These are phyloP conservation scores for Thamnophis sirtalis DNA, from an alignment of 2,113 vertebrate species.

Conservation along the genomic window DNA sequence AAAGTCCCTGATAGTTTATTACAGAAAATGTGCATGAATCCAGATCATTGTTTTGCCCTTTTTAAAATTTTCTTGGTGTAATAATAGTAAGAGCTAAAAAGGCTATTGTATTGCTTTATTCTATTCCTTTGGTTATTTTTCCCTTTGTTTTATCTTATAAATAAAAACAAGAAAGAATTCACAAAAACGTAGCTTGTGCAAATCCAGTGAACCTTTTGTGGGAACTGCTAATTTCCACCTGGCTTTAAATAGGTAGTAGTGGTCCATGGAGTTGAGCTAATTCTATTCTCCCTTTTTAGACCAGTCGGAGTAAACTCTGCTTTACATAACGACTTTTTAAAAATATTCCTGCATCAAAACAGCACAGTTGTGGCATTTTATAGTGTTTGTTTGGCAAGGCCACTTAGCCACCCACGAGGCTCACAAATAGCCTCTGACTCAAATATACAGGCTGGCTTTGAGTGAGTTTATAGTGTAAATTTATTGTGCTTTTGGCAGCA, in stretches of 20 bases:
- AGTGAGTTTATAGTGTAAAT: slow-evolving; percentile 16
- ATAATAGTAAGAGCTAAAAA: neutral
- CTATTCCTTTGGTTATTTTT: neutral
- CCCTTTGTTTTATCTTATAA: neutral
- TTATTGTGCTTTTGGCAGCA: slow-evolving; percentile 28
- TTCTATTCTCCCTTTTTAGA: neutral
- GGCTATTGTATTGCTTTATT: neutral
- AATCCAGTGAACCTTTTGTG: neutral
- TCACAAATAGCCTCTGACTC: slow-evolving; percentile 59
- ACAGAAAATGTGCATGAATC: neutral
- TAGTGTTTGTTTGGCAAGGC: slow-evolving; percentile 10
- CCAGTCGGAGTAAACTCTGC: neutral
- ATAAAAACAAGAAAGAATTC: neutral
- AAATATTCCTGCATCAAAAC: neutral
- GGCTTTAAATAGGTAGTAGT: neutral
- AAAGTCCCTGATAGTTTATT: neutral
- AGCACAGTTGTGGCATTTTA: neutral
- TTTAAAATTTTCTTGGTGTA: neutral
- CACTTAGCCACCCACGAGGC: slow-evolving; percentile 42
- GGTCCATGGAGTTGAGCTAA: neutral
- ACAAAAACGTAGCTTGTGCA: neutral
- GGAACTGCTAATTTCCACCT: neutral
- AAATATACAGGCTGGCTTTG: slow-evolving; percentile 19
- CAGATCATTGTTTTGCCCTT: neutral
- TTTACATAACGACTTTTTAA: neutral